These are phyloP conservation scores for Hippocampus mohnikei DNA, from an alignment of 2,113 vertebrate species.

Conservation along the genomic window DNA sequence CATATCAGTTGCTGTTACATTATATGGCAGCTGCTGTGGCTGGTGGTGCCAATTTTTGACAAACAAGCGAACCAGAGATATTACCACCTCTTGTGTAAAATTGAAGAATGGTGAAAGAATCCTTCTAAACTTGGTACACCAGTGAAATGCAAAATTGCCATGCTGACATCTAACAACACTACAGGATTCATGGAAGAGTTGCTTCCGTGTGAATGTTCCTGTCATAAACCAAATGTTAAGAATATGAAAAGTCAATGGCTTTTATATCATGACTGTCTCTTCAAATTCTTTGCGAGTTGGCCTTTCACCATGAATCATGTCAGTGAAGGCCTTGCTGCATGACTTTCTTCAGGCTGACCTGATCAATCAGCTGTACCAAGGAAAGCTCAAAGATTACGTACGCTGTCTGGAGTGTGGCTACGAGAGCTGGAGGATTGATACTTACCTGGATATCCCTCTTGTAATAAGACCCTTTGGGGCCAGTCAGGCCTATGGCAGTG, in stretches of 20 bases:
- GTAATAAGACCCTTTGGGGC: conserved; percentile 97
- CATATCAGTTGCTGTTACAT: too few relatives aligned
- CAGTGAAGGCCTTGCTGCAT: conserved; percentile 29
- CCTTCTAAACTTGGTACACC: background rate
- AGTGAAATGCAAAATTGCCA: background rate
- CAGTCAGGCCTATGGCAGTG: conserved; percentile 93
- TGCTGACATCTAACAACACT: background rate
- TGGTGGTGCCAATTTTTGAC: too few relatives aligned
- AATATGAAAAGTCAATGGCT: background rate
- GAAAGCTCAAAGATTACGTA: conserved; percentile 98
- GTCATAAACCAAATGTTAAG: background rate
- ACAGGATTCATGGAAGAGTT: background rate
- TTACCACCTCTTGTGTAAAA: background rate
- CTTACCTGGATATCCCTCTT: conserved; percentile 95
- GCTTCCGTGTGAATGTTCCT: background rate
- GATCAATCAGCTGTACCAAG: conserved; percentile 98
- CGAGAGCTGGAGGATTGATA: conserved; percentile 97
- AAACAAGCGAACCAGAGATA: background rate
- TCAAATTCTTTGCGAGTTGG: background rate
- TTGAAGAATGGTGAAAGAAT: background rate
- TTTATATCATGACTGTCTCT: background rate
- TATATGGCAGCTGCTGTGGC: too few relatives aligned
- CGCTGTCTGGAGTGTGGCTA: conserved; percentile 96
- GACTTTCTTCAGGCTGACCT: conserved; percentile 85
- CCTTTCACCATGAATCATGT: background rate